A percentile compares a stretch with the other conserved stretches of the same genome.
These are phyloP conservation scores for Nothocercus julius DNA, from an alignment of 2,113 vertebrate genomes.

Conservation along the genomic window DNA sequence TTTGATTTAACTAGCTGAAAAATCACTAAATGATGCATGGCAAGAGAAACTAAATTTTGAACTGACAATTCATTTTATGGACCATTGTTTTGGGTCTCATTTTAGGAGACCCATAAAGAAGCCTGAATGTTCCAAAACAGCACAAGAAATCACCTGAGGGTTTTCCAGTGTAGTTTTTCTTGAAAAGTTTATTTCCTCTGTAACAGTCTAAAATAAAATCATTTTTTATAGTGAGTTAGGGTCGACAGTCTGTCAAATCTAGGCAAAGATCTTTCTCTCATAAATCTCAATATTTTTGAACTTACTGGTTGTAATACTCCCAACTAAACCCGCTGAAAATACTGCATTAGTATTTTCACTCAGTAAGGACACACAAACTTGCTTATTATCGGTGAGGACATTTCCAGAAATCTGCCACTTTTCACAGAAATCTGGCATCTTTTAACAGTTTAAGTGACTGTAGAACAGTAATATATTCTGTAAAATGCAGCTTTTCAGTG, in stretches of 20 bases:
- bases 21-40: not conserved
- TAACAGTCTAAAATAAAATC: not conserved
- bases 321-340: not conserved
- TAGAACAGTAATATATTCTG: not conserved
- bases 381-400: not conserved
- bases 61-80: not conserved
- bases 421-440: not conserved
- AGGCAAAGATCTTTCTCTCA: not conserved
- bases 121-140: not conserved
- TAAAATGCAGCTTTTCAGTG: constrained; percentile 44
- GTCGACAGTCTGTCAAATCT: not conserved
- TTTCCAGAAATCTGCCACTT: not conserved
- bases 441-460: not conserved
- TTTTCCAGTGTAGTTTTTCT: not conserved
- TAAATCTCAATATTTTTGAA: not conserved
- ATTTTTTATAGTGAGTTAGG: not conserved
- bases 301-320: not conserved
- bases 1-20: not conserved
- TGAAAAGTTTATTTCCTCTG: not conserved
- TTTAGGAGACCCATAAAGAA: not conserved
- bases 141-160: not conserved
- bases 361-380: not conserved
- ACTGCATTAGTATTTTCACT: not conserved
- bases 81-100: not conserved
- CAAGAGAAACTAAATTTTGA: not conserved